Base-by-base conservation (phyloP, 2,113 vertebrate species). In the Nettapus auritus region DNA sequence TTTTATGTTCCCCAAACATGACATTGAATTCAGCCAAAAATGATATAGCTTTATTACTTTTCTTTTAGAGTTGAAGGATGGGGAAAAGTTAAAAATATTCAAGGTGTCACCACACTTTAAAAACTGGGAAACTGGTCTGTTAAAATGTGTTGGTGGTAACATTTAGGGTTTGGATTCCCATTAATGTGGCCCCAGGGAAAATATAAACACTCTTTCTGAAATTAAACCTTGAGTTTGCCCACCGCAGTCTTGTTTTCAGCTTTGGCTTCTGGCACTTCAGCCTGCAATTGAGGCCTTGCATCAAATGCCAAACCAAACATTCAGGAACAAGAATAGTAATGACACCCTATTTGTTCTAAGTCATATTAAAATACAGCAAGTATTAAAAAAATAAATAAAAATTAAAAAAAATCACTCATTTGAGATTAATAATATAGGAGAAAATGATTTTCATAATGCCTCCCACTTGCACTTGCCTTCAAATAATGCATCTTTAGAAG, bases 131-230 rank as follows among this genome's bases (percentile, higher is more conserved):
- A 86, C 34, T 18, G 63, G 80, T 86, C 89, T 93, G 78, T 91
- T 94, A 87, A 96, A 97, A 96, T 64, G 85, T 84, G 89, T 87
- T 94, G 95, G 94, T 94, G 89, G 95, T 95, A 94, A 97, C 86
- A 94, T 87, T 94, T 82, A 88, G 91, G 97, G 82, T 87, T 97
- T 94, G 89, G 81, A 82, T 82, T 91, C 90, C 95, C 74, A 92
- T 92, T 97, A 97, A 97, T 84, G 83, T 93, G 93, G 88, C 95
- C 90, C 93, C 89, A 96, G 96, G 96, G 97, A 97, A 97, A 97
- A 98, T 50, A 97, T 94, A 97, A 97, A 96, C 95, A 94, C 85
- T 82, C 80, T 73, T 96, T 95, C 88, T 91, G 91, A 98, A 96
- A 94, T 94, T 82, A 94, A 93, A 92, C 94, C 96, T 97, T 75